Percentiles rank a stretch among this genome's conserved stretches.
Conservation (phyloP, 2,888 invertebrate genomes). For the Orchestes rusci region DNA sequence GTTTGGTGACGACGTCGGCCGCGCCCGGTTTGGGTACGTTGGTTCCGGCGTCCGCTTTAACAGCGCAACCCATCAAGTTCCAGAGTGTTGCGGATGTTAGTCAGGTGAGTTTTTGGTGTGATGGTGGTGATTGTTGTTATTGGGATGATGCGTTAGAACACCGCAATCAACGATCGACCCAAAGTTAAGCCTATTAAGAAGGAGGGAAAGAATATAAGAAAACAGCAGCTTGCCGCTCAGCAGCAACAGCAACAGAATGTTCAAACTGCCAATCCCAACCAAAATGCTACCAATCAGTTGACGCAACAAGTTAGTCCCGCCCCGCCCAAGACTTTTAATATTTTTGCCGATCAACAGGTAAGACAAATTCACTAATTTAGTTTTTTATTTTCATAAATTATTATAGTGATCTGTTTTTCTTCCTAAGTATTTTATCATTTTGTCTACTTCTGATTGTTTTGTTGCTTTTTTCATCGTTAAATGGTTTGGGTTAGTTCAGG, state of each 20-base stretch:
- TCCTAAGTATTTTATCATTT: too few relatives aligned
- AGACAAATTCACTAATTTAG: neutral
- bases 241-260: constrained; percentile 23
- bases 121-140: too few relatives aligned
- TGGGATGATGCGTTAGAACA: too few relatives aligned
- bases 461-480: too few relatives aligned
- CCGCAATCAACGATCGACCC: constrained; percentile 75
- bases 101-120: constrained; percentile 42
- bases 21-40: constrained; percentile 22
- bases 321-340: constrained; percentile 22
- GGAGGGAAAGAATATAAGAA: constrained; percentile 68
- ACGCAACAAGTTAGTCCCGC: constrained; percentile 13
- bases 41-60: constrained; percentile 22
- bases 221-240: constrained; percentile 50
- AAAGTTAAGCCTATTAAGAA: constrained; percentile 76
- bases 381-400: too few relatives aligned
- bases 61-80: constrained; percentile 37
- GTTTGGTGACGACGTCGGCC: constrained; percentile 8
- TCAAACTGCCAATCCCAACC: constrained; percentile 3
- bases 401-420: too few relatives aligned
- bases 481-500: too few relatives aligned
- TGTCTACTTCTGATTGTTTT: too few relatives aligned
- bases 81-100: constrained; percentile 50
- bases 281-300: constrained; percentile 1
- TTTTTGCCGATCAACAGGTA: constrained; percentile 24